Evolutionary conservation across 2,888 invertebrate genomes (phyloP).

Genomic region (Cancer borealis): DNA sequence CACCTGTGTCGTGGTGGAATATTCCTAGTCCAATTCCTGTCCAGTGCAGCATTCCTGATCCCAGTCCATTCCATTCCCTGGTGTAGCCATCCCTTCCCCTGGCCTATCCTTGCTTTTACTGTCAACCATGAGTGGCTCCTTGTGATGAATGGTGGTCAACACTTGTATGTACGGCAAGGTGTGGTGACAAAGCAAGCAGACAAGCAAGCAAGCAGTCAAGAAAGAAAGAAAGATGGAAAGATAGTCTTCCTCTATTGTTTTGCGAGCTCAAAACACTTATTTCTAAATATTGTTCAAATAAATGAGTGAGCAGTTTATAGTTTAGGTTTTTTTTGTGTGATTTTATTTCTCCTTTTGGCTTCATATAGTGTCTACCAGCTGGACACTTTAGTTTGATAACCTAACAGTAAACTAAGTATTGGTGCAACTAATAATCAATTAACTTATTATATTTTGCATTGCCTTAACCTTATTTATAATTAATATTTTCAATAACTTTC

Average conservation of each 20-base stretch:
- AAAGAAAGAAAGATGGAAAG: constrained; percentile 7
- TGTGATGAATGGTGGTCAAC: neutral
- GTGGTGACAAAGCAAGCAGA: neutral
- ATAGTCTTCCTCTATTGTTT: neutral
- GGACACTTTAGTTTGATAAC: neutral
- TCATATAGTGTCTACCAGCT: neutral
- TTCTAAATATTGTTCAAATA: neutral
- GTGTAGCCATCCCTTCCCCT: neutral
- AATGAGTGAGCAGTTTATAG: constrained; percentile 3
- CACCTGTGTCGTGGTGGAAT: neutral
- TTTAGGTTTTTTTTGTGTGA: neutral
- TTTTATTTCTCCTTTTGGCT: neutral
- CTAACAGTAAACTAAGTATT: neutral
- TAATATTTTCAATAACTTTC: neutral
- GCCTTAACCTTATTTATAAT: neutral
- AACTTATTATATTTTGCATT: neutral
- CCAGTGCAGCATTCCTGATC: neutral
- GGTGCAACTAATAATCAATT: neutral
- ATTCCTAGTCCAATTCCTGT: neutral
- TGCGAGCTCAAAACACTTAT: neutral
- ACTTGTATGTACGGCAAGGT: neutral
- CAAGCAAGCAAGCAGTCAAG: neutral
- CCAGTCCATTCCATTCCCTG: neutral
- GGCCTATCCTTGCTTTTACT: constrained; percentile 13
- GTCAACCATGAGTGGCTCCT: neutral